These are phyloP conservation scores for Drosophila recens DNA, from an alignment of 2,888 invertebrate species.

Conservation along the genomic window DNA sequence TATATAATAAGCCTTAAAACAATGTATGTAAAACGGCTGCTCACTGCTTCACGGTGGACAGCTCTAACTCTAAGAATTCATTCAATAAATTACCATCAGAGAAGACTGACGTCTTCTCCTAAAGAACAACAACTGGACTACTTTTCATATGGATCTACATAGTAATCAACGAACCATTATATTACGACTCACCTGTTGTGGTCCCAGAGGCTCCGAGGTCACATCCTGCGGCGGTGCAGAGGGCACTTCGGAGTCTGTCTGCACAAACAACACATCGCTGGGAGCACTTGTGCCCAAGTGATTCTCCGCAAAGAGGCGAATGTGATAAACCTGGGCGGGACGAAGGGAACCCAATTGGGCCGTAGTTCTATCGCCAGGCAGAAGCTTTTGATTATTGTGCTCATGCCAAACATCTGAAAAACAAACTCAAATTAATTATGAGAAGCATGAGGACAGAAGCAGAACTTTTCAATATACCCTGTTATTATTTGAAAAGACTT, in stretches of 20 bases:
- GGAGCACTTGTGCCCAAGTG: slow-evolving; percentile 88
- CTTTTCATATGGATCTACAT: too few relatives aligned
- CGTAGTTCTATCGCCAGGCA: slow-evolving; percentile 86
- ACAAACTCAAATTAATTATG: neutral
- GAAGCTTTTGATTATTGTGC: slow-evolving; percentile 87
- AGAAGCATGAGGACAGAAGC: neutral
- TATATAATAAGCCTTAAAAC: too few relatives aligned
- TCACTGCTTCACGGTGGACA: too few relatives aligned
- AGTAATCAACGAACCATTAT: too few relatives aligned
- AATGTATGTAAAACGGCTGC: too few relatives aligned
- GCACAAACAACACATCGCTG: slow-evolving; percentile 87
- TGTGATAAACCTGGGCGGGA: slow-evolving; percentile 88
- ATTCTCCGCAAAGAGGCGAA: slow-evolving; percentile 88
- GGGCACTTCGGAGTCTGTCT: slow-evolving; percentile 88
- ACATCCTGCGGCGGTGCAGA: slow-evolving; percentile 90
- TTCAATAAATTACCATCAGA: too few relatives aligned
- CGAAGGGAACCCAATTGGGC: slow-evolving; percentile 86
- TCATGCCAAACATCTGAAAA: slow-evolving; percentile 87
- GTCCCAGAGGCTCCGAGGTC: slow-evolving; percentile 88
- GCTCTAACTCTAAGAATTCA: too few relatives aligned
- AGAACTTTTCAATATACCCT: too few relatives aligned
- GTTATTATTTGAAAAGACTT: too few relatives aligned
- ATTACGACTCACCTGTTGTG: slow-evolving; percentile 86
- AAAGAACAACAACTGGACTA: too few relatives aligned
- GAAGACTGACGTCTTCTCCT: too few relatives aligned